Base-by-base conservation (phyloP, 2,797 vertebrate species). In the Garrulus glandarius region DNA sequence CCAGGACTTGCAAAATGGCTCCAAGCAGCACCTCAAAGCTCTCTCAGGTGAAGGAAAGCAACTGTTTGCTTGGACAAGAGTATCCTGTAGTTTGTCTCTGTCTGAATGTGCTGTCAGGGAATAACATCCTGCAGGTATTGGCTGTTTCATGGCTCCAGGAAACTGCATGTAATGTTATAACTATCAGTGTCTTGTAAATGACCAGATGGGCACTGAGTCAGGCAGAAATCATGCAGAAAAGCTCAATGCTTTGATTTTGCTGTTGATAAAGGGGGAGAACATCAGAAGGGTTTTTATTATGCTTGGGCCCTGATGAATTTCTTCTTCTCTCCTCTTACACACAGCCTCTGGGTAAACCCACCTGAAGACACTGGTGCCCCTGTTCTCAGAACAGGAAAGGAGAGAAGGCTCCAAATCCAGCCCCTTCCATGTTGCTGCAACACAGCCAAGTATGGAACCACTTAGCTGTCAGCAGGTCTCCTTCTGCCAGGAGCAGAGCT, bases 331-430 rank as follows among this genome's bases (percentile, higher is more conserved):
- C 23, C 19, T 55, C 41, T 56, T 32, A 24, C 27, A 10, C 20
- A 23, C 43, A 50, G 11, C 21, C 39, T 34, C 14, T 56, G 74
- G 63, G 44, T 36, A 83, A 76, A 26, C 9, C 55, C 72, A 60
- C 21, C 9, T 55, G 49, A n/a, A 79, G 0, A 5, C 17, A 27
- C 30, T 0, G 1, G 8, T 1, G 3, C 30, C 69, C 7, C 30
- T 1, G 5, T 36, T 37, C n/a, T 37, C 43, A n/a, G 52, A 69
- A 69, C 4, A 68, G 39, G 21, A 44, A 57, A 60, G 46, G 50
- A 80, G 19, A 64, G 43, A 41, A 64, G 29, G 26, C 26, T 79
- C 30, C 55, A 69, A 69, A 59, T 21, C 52, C 34, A 46, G 30
- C 5, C 43, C 64, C 22, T 65, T 57, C 34, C 60, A 20, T 5